phyloP scores from a whole-genome alignment of 1,140 invertebrate species.

The Drosophila mauritiana region DNA sequence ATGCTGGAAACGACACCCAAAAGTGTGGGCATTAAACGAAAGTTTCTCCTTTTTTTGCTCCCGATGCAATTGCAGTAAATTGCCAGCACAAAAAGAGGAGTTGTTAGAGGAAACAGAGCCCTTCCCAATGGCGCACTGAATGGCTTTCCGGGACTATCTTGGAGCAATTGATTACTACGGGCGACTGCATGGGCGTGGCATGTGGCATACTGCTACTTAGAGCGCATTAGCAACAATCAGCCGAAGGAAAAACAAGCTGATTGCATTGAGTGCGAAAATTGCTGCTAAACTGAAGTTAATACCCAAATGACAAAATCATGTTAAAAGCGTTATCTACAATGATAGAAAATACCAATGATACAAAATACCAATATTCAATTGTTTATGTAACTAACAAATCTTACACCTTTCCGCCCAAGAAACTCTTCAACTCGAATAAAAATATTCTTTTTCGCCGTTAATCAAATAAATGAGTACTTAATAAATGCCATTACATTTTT shows the following conservation, averaged over 20 bases:
- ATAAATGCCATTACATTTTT: constrained; percentile 76
- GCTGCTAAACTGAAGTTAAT: constrained; percentile 60
- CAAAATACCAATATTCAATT: too few species aligned
- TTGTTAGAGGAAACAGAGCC: constrained; percentile 21
- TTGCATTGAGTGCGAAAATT: constrained; percentile 67
- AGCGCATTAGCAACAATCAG: constrained; percentile 65
- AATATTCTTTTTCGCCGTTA: constrained; percentile 44
- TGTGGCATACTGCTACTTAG: constrained; percentile 40
- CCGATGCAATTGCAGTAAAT: constrained; percentile 68
- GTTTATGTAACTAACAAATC: constrained; percentile 10
- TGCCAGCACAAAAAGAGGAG: constrained; percentile 59
- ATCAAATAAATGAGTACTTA: constrained; percentile 77
- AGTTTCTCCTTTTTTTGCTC: constrained; percentile 40
- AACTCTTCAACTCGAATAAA: constrained; percentile 62
- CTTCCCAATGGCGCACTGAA: constrained; percentile 23
- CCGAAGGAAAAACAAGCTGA: constrained; percentile 42
- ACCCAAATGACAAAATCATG: constrained; percentile 15
- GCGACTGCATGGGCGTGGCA: constrained; percentile 52
- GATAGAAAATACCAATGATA: too few species aligned
- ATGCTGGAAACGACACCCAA: constrained; percentile 67
- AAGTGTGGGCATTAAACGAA: constrained; percentile 76
- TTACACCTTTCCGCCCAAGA: not conserved
- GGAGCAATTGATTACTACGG: constrained; percentile 73
- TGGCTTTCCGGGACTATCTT: constrained; percentile 43
- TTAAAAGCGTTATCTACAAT: not conserved